Evolutionary conservation across 2,113 vertebrate genomes (phyloP).

Genomic region (Tachycineta bicolor): DNA sequence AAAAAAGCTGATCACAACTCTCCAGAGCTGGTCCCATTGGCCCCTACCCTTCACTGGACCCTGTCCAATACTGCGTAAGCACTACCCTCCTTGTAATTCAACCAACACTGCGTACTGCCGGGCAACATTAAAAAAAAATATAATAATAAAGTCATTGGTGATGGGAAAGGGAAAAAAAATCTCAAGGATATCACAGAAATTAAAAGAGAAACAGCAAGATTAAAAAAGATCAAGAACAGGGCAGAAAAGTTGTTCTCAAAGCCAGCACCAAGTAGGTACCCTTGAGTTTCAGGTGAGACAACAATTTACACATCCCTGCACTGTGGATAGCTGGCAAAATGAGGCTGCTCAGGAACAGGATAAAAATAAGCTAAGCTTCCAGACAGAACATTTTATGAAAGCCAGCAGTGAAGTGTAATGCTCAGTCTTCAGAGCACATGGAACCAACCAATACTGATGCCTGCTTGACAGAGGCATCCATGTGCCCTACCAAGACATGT

Average conservation of each 20-base stretch:
- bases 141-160: background rate
- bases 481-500: fast-evolving
- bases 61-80: background rate
- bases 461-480: background rate
- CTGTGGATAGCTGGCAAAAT: background rate
- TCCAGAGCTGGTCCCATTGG: background rate
- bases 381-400: background rate
- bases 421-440: background rate
- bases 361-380: background rate
- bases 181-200: background rate
- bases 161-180: background rate
- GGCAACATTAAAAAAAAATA: background rate
- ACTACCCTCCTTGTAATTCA: background rate
- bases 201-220: background rate
- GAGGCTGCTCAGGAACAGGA: background rate
- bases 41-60: background rate
- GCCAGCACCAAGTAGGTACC: fast-evolving
- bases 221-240: background rate
- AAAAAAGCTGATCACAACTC: background rate
- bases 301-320: background rate
- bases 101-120: fast-evolving
- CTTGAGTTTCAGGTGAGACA: background rate
- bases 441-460: background rate
- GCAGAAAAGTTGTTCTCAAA: background rate
- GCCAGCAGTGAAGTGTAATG: background rate